Base-by-base conservation (phyloP, 2,888 invertebrate genomes). In the Anodontia alba region DNA sequence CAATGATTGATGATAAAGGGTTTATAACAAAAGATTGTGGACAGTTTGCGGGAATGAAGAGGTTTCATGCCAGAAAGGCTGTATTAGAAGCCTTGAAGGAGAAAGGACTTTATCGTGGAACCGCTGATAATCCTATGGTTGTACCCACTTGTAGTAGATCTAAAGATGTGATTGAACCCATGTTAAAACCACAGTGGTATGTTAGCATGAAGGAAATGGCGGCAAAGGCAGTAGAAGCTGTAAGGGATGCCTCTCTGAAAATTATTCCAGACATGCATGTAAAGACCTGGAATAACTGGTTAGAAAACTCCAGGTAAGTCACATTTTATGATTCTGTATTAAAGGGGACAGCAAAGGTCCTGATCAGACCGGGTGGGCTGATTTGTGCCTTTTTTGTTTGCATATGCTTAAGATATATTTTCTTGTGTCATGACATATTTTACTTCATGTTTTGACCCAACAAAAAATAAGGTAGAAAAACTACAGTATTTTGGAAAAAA, bases 101-200 rank as follows among this genome's bases (percentile, higher is more conserved):
- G 76, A 95, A 96, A 90, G 96, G 96, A 33, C 95, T 98, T 20
- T 97, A 97, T 93, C 95, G 96, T 57, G 98, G 97, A 88, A 97
- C 97, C 0, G 96, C 97, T 83, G 98, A 98, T 78, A 98, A 99
- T 95, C 96, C 98, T 1, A 99, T 99, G 99, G 97, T 98, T 75
- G 97, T 99, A 42, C 99, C 99, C 0, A 96, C 98, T 79, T 96
- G 96, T 94, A 95, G 98, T 94, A 96, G 99, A 51, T 99, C 99
- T 0, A 99, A 99, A 95, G 99, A 99, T 94, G 97, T 99, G 0
- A 97, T 99, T 23, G 99, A 99, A 93, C 99, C 99, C 0, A 96
- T 99, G 92, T 96, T 99, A 43, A 99, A 98, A 93, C 98, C 98
- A 0, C 99, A 99, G 95, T 99, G 99, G 99, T 99, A 99, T 94